phyloP scores from a whole-genome alignment of 2,797 vertebrate species.

The Aotus griseimembra region DNA sequence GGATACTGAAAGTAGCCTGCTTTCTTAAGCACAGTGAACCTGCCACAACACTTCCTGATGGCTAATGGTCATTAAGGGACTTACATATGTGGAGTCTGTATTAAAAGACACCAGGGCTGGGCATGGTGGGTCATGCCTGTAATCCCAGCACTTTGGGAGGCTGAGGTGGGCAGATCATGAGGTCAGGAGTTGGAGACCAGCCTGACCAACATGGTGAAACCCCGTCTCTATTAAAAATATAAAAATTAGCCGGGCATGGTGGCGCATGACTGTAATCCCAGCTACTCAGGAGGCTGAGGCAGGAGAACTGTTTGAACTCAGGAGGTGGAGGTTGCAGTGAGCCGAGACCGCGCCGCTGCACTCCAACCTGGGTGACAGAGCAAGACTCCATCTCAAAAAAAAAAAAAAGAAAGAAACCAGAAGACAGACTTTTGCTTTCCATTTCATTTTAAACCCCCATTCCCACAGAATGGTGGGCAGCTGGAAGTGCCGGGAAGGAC shows the following conservation, averaged over 20 bases:
- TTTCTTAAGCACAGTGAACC: background rate
- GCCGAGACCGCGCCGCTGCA: background rate
- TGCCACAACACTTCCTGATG: fast-evolving
- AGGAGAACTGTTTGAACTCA: background rate
- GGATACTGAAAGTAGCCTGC: too few species aligned
- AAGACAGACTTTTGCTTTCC: background rate
- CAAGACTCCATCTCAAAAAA: background rate
- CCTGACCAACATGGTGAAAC: background rate
- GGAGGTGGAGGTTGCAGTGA: background rate
- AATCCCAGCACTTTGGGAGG: background rate
- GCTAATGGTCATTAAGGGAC: fast-evolving
- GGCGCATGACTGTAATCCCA: background rate
- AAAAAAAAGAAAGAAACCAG: background rate
- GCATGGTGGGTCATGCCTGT: too few species aligned
- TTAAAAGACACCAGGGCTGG: background rate
- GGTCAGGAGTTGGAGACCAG: background rate
- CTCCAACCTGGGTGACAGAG: background rate
- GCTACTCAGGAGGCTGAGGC: background rate
- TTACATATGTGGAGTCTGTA: fast-evolving
- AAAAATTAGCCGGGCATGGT: background rate
- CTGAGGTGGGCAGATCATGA: background rate
- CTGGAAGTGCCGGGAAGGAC: background rate
- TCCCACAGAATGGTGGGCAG: background rate
- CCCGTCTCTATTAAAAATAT: background rate
- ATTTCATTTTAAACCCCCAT: background rate